Percentiles rank a stretch among this genome's conserved stretches.
Evolutionary conservation across 1,140 invertebrate genomes (phyloP).

Genomic region (Aphis craccivora): DNA sequence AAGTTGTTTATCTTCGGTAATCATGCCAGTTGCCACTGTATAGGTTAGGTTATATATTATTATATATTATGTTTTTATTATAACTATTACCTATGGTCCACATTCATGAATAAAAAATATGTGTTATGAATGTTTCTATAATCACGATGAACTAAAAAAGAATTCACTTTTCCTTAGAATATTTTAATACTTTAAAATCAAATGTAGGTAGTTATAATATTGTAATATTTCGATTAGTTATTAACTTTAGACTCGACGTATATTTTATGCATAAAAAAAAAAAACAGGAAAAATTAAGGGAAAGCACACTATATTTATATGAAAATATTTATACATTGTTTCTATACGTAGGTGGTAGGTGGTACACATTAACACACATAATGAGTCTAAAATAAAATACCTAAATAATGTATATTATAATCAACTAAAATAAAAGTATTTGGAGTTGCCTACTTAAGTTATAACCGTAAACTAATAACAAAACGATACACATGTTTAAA

Average conservation of each 20-base stretch:
- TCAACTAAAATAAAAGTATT: neutral
- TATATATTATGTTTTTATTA: neutral
- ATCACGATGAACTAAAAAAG: constrained; percentile 22
- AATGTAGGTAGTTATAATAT: neutral
- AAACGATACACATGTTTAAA: neutral
- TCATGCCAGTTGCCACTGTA: neutral
- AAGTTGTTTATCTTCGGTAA: neutral
- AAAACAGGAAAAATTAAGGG: neutral
- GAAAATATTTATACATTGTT: neutral
- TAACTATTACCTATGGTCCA: constrained; percentile 17
- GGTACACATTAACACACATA: neutral
- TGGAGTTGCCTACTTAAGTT: neutral
- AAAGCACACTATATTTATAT: neutral
- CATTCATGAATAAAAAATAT: constrained; percentile 41
- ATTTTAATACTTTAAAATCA: neutral
- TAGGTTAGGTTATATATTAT: too few species aligned
- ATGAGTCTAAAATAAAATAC: neutral
- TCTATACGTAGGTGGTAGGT: neutral
- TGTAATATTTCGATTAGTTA: neutral
- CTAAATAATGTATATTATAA: neutral
- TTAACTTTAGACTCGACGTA: neutral
- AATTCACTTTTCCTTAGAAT: constrained; percentile 23
- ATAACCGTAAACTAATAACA: neutral
- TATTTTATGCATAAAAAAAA: neutral
- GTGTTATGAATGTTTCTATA: neutral